Conservation (phyloP, 2,113 vertebrate species). For the Chascanopsetta lugubris region DNA sequence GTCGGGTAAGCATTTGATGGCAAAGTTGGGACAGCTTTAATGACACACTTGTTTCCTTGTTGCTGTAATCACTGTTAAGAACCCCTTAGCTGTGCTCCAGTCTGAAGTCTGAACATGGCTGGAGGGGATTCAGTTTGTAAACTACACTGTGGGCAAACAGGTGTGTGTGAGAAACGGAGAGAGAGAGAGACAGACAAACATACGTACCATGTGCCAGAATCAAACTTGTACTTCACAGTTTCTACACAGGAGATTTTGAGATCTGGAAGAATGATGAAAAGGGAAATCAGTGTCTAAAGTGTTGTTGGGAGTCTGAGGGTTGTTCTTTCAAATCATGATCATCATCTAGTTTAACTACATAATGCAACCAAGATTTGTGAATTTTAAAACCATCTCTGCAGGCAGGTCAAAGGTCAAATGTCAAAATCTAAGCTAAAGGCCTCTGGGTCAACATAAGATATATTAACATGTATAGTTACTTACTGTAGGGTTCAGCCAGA, state of each 20-base stretch:
- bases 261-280: slow-evolving; percentile 75
- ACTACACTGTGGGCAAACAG: slow-evolving; percentile 34
- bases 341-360: too few species aligned
- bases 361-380: too few species aligned
- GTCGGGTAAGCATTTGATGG: slow-evolving; percentile 73
- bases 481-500: slow-evolving; percentile 88
- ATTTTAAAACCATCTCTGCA: neutral
- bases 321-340: too few species aligned
- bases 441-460: neutral
- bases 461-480: slow-evolving; percentile 61
- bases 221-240: slow-evolving; percentile 93
- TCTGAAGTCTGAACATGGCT: slow-evolving; percentile 38
- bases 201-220: slow-evolving; percentile 94
- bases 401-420: neutral
- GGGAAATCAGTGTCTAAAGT: neutral
- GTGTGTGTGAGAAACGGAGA: slow-evolving; percentile 7
- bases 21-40: slow-evolving; percentile 75
- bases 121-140: slow-evolving; percentile 24
- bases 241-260: slow-evolving; percentile 86
- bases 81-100: slow-evolving; percentile 6
- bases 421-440: neutral
- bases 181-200: neutral
- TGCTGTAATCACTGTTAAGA: slow-evolving; percentile 70
- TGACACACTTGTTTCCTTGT: slow-evolving; percentile 65
- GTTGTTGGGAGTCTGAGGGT: neutral